Evolutionary conservation across 2,113 vertebrate genomes (phyloP), one percentile per base, ranked within the genome.

Genomic region (Centrocercus urophasianus): DNA sequence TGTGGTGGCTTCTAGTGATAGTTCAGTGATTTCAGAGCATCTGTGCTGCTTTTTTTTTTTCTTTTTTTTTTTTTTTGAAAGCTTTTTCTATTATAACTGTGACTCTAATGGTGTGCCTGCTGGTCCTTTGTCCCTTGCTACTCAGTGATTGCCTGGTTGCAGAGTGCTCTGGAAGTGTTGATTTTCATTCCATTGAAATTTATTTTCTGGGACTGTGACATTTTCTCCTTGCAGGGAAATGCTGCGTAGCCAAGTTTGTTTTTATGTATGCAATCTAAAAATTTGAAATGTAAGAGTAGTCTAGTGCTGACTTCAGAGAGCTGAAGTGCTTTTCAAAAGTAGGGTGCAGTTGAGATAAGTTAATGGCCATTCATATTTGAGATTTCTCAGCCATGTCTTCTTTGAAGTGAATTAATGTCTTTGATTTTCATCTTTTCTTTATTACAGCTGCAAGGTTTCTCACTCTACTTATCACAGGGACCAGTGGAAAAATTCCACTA

Each of bases 261-360:
- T 94, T 94, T 91, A 79, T 85, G 69, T 92, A 54, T 93, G 84
- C 86, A 90, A 12, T 92, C 78, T 89, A 84, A 50, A 54, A 87
- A 66, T 82, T 79, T 87, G 92, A 83, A 94, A 88, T 88, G 4
- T 5, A 85, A 73, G 28, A 73, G n/a, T 72, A 85, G n/a, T 40
- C 56, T 25, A 43, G 34, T 30, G 47, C 32, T 90, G 83, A 56
- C 4, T 85, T 93, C 65, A 83, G n/a, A 76, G 43, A 22, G 87
- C 65, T 95, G 94, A 67, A 64, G 52, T 0, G 2, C 27, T 90
- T 66, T 82, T 52, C 7, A 67, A 57, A 93, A 56, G 32, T 52
- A 30, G 43, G 5, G 19, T 30, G 52, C 69, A 61, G 24, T 7
- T 83, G 63, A 74, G 65, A 21, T 73, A 71, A 85, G 11, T 69